A percentile compares a stretch with the other conserved stretches of the same genome.
These are phyloP conservation scores for Leptarthrus brevirostris DNA, from an alignment of 2,888 invertebrate species.

Conservation along the genomic window DNA sequence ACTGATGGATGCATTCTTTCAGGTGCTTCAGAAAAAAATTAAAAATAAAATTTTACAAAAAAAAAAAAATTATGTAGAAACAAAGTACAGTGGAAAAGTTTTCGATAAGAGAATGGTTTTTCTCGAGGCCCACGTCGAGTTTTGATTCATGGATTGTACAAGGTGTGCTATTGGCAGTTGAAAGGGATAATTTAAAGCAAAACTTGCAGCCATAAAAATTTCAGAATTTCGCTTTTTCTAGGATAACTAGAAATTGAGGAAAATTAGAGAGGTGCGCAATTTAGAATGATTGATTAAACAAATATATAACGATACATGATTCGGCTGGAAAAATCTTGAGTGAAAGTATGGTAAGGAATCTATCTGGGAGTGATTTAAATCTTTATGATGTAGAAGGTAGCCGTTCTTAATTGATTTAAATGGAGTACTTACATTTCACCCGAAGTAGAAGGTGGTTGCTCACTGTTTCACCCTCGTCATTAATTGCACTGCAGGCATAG, in stretches of 20 bases:
- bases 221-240: neutral
- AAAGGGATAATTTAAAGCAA: constrained; percentile 13
- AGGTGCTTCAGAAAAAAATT: neutral
- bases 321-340: neutral
- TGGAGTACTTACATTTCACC: constrained; percentile 84
- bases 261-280: neutral
- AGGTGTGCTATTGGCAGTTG: constrained; percentile 6
- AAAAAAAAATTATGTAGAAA: neutral
- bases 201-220: constrained; percentile 16
- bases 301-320: neutral
- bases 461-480: constrained; percentile 87
- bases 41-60: neutral
- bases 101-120: neutral
- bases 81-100: neutral
- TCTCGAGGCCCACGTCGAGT: neutral
- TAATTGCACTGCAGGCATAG: constrained; percentile 89
- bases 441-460: constrained; percentile 86
- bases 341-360: neutral
- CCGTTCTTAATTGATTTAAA: too few species aligned
- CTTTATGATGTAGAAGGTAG: too few species aligned
- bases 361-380: neutral
- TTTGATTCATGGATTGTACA: constrained; percentile 3
- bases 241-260: neutral
- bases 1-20: neutral
- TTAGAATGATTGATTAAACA: neutral